A percentile compares a stretch with the other conserved stretches of the same genome.
Evolutionary conservation across 2,888 invertebrate species (phyloP).

Genomic region (Cephonodes hylas): DNA sequence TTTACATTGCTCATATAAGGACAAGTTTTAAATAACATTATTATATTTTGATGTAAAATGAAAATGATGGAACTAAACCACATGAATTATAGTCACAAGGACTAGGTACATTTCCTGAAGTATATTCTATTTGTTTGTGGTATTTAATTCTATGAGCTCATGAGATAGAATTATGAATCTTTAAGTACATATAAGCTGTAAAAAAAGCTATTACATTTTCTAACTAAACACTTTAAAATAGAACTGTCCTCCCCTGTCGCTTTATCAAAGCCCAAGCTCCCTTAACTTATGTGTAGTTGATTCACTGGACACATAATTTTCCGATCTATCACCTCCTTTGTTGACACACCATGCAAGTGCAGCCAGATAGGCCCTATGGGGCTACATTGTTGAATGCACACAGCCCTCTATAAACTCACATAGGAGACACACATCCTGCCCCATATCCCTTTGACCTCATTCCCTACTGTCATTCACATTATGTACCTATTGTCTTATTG

Average conservation of each 20-base stretch:
- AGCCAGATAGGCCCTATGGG: conserved; percentile 33
- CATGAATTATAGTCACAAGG: too few relatives aligned
- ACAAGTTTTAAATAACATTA: too few relatives aligned
- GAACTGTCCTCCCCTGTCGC: not conserved
- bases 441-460: conserved; percentile 52
- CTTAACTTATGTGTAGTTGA: conserved; percentile 17
- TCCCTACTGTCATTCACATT: not conserved
- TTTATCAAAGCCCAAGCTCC: not conserved
- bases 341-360: conserved; percentile 36
- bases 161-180: too few relatives aligned
- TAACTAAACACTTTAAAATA: not conserved
- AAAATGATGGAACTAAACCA: too few relatives aligned
- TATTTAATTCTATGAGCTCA: too few relatives aligned
- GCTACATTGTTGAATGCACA: conserved; percentile 61
- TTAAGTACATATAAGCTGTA: not conserved
- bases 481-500: conserved; percentile 21
- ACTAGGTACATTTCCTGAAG: too few relatives aligned
- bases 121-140: too few relatives aligned
- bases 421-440: conserved; percentile 40
- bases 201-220: not conserved
- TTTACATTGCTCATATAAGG: not conserved
- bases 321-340: conserved; percentile 50
- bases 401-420: conserved; percentile 46
- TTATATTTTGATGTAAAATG: not conserved
- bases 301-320: conserved; percentile 55